A percentile compares a stretch with the other conserved stretches of the same genome.
Evolutionary conservation across 2,113 vertebrate species (phyloP).

Genomic region (Nothoprocta perdicaria): DNA sequence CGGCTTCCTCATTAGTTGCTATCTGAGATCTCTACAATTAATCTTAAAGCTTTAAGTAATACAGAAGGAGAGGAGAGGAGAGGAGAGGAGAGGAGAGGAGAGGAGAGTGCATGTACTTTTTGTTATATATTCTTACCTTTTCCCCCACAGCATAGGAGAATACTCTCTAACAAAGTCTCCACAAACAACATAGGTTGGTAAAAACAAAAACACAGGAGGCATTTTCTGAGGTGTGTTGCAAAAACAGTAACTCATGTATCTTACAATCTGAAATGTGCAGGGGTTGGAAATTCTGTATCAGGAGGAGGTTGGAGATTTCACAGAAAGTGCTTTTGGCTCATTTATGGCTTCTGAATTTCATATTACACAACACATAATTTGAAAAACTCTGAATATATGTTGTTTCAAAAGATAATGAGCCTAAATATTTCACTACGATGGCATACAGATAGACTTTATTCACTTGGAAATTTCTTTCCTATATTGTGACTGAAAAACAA

Average conservation of each 20-base stretch:
- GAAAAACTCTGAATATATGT: neutral
- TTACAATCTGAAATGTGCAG: neutral
- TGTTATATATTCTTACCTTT: neutral
- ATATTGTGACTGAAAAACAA: neutral
- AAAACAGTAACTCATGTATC: neutral
- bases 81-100: no score
- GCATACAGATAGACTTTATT: neutral
- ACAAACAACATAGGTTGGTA: neutral
- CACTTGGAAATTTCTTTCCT: neutral
- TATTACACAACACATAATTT: neutral
- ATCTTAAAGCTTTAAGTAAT: conserved; percentile 37
- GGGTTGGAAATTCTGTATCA: neutral
- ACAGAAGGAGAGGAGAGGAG: neutral
- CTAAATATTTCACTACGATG: neutral
- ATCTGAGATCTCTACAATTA: neutral
- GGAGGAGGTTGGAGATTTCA: neutral
- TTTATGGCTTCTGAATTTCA: neutral
- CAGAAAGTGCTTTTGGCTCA: neutral
- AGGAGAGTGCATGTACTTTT: neutral
- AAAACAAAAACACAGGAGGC: neutral
- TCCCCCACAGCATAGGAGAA: neutral
- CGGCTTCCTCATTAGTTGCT: neutral
- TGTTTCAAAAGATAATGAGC: neutral
- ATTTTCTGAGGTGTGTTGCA: neutral
- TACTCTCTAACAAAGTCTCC: neutral